A percentile compares a stretch with the other conserved stretches of the same genome.
phyloP scores from a whole-genome alignment of 2,888 invertebrate genomes.

The Branchellion lobata region DNA sequence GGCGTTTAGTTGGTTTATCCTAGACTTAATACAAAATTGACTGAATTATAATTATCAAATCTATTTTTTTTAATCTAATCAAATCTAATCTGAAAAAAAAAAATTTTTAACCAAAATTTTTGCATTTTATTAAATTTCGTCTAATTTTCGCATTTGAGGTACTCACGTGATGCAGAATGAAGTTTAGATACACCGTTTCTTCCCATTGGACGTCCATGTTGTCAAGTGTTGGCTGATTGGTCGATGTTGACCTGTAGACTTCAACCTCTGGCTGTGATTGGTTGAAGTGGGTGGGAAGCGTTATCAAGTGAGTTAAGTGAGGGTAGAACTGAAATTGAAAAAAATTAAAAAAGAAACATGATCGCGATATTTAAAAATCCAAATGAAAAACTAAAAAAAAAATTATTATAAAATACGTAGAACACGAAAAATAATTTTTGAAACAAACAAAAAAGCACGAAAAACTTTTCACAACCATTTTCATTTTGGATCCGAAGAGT shows the following conservation, averaged over 20 bases:
- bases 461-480: constrained; percentile 9
- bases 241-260: constrained; percentile 94
- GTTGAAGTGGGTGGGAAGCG: not conserved
- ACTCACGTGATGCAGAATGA: constrained; percentile 83
- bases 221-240: constrained; percentile 84
- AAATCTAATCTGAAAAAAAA: too few relatives aligned
- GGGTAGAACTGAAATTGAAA: not conserved
- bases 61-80: too few relatives aligned
- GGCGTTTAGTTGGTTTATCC: too few relatives aligned
- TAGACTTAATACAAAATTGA: too few relatives aligned
- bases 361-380: not conserved
- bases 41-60: too few relatives aligned
- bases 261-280: constrained; percentile 68
- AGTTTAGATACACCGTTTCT: constrained; percentile 95
- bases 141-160: too few relatives aligned
- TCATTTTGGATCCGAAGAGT: not conserved
- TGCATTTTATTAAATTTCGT: too few relatives aligned
- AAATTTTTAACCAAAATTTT: too few relatives aligned
- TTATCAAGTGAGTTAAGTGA: not conserved
- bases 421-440: too few relatives aligned
- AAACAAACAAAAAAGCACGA: too few relatives aligned
- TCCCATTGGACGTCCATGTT: constrained; percentile 98
- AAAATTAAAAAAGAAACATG: not conserved
- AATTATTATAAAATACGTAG: too few relatives aligned
- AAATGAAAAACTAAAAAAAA: not conserved